Percentiles rank a stretch among this genome's conserved stretches.
phyloP scores from a whole-genome alignment of 2,113 vertebrate genomes.

The Hypanus sabinus region DNA sequence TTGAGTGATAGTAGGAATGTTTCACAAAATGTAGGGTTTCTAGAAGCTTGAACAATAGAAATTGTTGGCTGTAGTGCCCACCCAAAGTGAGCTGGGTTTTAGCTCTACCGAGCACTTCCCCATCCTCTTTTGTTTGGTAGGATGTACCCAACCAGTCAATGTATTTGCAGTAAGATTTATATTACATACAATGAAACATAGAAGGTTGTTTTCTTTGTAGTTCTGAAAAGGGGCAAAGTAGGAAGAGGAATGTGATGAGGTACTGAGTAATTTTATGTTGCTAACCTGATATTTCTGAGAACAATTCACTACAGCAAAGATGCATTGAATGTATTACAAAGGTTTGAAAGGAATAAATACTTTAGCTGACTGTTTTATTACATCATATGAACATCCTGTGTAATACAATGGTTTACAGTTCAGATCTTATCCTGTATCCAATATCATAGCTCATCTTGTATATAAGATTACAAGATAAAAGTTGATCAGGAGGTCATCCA shows the following conservation, averaged over 20 bases:
- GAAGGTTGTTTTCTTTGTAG: neutral
- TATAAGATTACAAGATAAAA: neutral
- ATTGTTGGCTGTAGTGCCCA: neutral
- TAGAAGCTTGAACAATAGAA: neutral
- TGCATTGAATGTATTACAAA: conserved; percentile 1
- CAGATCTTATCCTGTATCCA: neutral
- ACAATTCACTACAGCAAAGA: neutral
- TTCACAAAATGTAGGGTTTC: neutral
- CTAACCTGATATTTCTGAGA: conserved; percentile 25
- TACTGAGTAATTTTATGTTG: neutral
- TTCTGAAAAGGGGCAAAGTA: neutral
- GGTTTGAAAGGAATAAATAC: neutral
- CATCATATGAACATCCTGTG: neutral
- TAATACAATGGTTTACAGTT: neutral
- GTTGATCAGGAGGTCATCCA: neutral
- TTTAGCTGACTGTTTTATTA: neutral
- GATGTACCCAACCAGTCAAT: neutral
- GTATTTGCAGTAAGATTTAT: neutral
- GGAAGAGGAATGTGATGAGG: neutral
- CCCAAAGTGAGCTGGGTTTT: neutral
- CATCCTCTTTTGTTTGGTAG: neutral
- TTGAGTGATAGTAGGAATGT: neutral
- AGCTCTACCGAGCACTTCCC: neutral
- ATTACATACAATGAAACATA: neutral
- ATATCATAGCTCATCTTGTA: neutral